phyloP scores from a whole-genome alignment of 1,140 invertebrate genomes.

The Chironomus striatipennis region DNA sequence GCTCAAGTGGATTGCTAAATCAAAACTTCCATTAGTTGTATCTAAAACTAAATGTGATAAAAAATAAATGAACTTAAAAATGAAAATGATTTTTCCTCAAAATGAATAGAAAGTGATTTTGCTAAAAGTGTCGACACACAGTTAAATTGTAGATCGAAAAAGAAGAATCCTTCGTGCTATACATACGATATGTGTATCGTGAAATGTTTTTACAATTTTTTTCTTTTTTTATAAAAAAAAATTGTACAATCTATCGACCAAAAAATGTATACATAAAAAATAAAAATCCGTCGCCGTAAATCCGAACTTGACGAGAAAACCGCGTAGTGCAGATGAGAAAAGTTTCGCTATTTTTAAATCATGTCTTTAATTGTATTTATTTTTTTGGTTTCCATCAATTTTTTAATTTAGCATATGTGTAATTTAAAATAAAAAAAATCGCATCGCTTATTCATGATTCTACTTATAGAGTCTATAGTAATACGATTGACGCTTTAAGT shows the following conservation, averaged over 20 bases:
- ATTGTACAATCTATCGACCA: background rate
- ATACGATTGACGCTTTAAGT: too few relatives aligned
- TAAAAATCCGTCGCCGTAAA: background rate
- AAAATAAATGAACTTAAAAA: background rate
- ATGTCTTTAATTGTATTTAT: slow-evolving; percentile 10
- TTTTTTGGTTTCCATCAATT: background rate
- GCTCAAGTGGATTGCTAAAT: background rate
- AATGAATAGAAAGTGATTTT: slow-evolving; percentile 3
- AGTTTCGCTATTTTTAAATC: slow-evolving; percentile 19
- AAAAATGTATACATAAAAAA: background rate
- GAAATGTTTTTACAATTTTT: background rate
- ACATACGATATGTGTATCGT: slow-evolving; percentile 12
- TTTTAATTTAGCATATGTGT: slow-evolving; percentile 10
- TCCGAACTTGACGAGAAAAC: background rate
- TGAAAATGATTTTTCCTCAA: background rate
- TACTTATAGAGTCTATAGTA: background rate
- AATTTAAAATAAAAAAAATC: slow-evolving; percentile 14
- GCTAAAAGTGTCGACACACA: slow-evolving; percentile 6
- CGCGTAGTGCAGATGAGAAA: background rate
- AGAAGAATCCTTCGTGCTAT: slow-evolving; percentile 6
- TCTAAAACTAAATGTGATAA: background rate
- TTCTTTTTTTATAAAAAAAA: background rate
- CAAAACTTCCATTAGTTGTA: background rate
- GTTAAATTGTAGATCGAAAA: slow-evolving; percentile 8
- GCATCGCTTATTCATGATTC: slow-evolving; percentile 6